Base-by-base conservation (phyloP, 2,797 vertebrate genomes). In the Falco cherrug region DNA sequence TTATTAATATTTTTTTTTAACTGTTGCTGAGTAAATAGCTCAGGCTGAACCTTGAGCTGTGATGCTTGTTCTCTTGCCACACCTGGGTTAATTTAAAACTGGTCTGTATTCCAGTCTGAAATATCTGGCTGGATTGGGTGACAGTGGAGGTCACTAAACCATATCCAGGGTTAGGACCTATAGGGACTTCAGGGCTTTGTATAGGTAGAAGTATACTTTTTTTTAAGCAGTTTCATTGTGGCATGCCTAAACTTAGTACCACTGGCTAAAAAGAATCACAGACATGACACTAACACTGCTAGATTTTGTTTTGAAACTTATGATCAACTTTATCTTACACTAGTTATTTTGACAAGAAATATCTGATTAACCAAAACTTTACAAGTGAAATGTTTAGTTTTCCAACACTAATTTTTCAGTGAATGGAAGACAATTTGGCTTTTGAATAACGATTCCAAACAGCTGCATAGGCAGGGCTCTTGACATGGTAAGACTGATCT, bases 41-140 rank as follows among this genome's bases (percentile, higher is more conserved):
- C 26, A 74, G 78, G 20, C 25, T 94, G 82, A 83, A 80, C 53
- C 16, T 70, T 85, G 54, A 61, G 13, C 56, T 43, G 10, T 26
- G 19, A 70, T 17, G 35, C 13, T 29, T n/a, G 19, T 35, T 22
- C 5, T 83, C 39, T 29, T 60, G 21, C 26, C 16, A 31, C 21
- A 54, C 3, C 13, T 63, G 31, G 43, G n/a, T 87, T 85, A 91
- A 84, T 74, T 71, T 85, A 80, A 69, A 95, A 87, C 59, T 45
- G 60, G 5, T 29, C 35, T 76, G 21, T n/a, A 35, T 74, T 87
- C 18, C 43, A 67, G 16, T 3, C 41, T 29, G 75, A 87, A 84
- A 87, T 25, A 79, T 9, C 25, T 53, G 50, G 11, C n/a, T 81
- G 1, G 1, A 65, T 0, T 57, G 10, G 18, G 25, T 50, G 37